Percentiles rank a stretch among this genome's conserved stretches.
Conservation (phyloP, 2,797 vertebrate genomes). For the Parauchenoglanis punctatus region DNA sequence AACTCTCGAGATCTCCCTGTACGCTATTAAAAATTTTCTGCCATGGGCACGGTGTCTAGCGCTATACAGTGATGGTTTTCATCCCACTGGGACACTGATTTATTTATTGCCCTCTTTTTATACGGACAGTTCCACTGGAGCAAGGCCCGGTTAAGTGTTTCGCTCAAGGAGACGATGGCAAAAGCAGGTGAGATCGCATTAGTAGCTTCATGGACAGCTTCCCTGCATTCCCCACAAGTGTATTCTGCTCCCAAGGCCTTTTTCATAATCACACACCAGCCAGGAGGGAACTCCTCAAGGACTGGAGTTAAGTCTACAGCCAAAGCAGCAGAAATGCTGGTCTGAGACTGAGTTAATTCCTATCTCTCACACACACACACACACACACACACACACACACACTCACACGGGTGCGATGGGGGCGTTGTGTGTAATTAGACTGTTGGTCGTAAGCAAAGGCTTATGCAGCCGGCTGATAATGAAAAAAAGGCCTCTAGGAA, state of each 20-base stretch:
- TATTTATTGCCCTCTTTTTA: slow-evolving; percentile 30
- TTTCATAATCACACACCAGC: slow-evolving; percentile 13
- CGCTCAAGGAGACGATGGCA: slow-evolving; percentile 22
- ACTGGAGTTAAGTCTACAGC: neutral
- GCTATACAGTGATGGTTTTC: neutral
- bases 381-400: neutral
- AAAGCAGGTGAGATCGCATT: neutral
- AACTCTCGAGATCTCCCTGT: neutral
- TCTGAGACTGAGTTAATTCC: slow-evolving; percentile 28
- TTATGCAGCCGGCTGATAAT: slow-evolving; percentile 49
- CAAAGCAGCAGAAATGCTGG: slow-evolving; percentile 22
- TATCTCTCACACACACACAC: neutral
- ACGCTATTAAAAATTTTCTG: neutral
- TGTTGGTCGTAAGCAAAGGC: slow-evolving; percentile 38
- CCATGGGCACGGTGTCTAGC: neutral
- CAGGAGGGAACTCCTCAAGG: neutral
- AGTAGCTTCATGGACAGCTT: neutral
- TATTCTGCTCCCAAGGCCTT: slow-evolving; percentile 14
- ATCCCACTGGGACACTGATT: slow-evolving; percentile 19
- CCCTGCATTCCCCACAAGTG: neutral
- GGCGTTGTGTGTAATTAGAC: slow-evolving; percentile 55
- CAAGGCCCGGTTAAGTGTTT: slow-evolving; percentile 30
- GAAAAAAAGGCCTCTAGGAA: slow-evolving; percentile 42
- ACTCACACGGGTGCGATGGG: neutral
- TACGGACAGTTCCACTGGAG: slow-evolving; percentile 20